Evolutionary conservation across 2,888 invertebrate genomes (phyloP).

Genomic region (Leptinotarsa tumamoca): DNA sequence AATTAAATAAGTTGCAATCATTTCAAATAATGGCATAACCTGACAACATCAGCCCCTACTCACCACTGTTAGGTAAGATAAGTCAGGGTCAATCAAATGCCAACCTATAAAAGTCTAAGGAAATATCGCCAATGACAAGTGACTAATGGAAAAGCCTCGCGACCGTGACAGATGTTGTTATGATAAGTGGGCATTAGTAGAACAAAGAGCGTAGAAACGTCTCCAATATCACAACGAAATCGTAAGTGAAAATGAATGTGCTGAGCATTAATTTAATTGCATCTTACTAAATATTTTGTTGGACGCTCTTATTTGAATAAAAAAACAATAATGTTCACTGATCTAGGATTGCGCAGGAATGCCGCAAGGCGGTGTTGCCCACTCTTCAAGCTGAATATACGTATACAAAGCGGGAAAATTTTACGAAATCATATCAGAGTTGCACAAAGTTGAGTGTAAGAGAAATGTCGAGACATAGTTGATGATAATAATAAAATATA

Average conservation of each 20-base stretch:
- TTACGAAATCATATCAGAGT: too few species aligned
- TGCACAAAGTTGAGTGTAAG: neutral
- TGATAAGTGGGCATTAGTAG: neutral
- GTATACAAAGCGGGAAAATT: too few species aligned
- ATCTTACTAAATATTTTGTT: constrained; percentile 48
- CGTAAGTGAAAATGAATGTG: constrained; percentile 47
- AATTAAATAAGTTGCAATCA: too few species aligned
- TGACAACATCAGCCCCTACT: too few species aligned
- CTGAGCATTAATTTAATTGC: constrained; percentile 52
- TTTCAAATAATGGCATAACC: too few species aligned
- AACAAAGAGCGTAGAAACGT: constrained; percentile 18
- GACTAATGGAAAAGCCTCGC: neutral
- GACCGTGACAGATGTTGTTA: constrained; percentile 18
- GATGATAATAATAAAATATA: too few species aligned
- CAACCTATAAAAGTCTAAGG: neutral
- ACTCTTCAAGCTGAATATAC: neutral
- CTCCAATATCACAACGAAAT: constrained; percentile 32
- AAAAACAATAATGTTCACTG: constrained; percentile 43
- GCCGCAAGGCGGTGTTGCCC: neutral
- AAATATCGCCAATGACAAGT: constrained; percentile 10
- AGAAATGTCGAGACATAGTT: too few species aligned
- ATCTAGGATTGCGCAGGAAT: constrained; percentile 27
- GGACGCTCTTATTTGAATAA: constrained; percentile 40
- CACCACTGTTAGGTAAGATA: too few species aligned
- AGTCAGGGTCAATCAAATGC: neutral